Percentiles rank a stretch among this genome's conserved stretches.
These are phyloP conservation scores for Pterocles gutturalis DNA, from an alignment of 2,113 vertebrate genomes.

Conservation along the genomic window DNA sequence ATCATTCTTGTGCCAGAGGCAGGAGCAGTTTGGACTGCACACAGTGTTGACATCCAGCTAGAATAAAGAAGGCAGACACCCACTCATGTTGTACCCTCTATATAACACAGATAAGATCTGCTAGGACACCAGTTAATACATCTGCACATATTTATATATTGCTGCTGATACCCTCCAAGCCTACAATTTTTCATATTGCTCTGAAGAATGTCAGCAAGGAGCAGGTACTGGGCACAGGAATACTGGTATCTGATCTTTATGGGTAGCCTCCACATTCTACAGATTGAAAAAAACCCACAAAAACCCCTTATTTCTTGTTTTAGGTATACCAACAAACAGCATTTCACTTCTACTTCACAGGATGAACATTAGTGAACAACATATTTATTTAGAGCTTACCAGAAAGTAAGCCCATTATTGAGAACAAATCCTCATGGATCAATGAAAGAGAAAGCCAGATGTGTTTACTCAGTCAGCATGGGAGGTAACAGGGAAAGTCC, in stretches of 20 bases:
- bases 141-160: background rate
- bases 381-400: conserved; percentile 29
- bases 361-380: background rate
- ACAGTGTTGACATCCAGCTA: background rate
- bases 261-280: background rate
- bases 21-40: background rate
- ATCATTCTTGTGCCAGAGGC: background rate
- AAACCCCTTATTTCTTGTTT: background rate
- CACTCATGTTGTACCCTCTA: background rate
- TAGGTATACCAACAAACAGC: background rate
- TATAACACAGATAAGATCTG: background rate
- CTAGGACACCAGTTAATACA: background rate
- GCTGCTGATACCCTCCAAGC: background rate
- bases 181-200: background rate
- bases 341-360: background rate
- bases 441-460: conserved; percentile 5
- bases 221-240: background rate
- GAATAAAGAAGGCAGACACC: background rate
- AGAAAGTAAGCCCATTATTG: conserved; percentile 37
- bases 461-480: background rate
- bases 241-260: background rate
- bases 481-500: background rate
- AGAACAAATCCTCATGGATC: conserved; percentile 39
- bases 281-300: background rate
- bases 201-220: background rate